phyloP scores from a whole-genome alignment of 2,888 invertebrate genomes.

The Temnothorax ravouxi region DNA sequence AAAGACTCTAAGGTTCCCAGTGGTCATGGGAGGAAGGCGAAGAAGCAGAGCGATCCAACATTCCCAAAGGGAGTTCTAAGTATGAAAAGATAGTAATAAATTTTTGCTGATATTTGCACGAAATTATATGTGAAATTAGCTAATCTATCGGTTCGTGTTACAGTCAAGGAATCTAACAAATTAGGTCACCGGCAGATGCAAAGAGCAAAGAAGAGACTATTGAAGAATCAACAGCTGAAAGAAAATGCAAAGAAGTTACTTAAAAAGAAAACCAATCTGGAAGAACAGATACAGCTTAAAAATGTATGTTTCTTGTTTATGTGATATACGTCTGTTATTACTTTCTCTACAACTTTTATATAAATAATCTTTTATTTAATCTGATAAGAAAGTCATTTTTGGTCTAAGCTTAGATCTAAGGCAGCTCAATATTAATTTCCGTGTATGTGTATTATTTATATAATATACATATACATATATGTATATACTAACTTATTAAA shows the following conservation, averaged over 20 bases:
- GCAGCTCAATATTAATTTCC: not conserved
- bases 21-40: conserved; percentile 95
- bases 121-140: not conserved
- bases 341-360: not conserved
- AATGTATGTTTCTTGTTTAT: conserved; percentile 43
- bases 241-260: conserved; percentile 52
- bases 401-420: too few relatives aligned
- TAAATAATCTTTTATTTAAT: not conserved
- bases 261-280: conserved; percentile 33
- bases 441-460: too few relatives aligned
- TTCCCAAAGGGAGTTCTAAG: conserved; percentile 88
- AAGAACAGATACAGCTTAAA: conserved; percentile 34
- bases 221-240: conserved; percentile 76
- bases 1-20: conserved; percentile 89
- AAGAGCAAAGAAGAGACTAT: conserved; percentile 88
- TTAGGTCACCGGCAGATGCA: conserved; percentile 91
- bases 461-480: too few relatives aligned
- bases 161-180: conserved; percentile 87
- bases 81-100: conserved; percentile 76
- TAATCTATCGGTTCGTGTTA: conserved; percentile 41
- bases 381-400: too few relatives aligned
- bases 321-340: not conserved
- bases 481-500: too few relatives aligned
- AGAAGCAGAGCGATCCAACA: conserved; percentile 94
- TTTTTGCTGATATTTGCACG: not conserved